Conservation (phyloP, 2,888 invertebrate species). For the Cataglyphis cursor region DNA sequence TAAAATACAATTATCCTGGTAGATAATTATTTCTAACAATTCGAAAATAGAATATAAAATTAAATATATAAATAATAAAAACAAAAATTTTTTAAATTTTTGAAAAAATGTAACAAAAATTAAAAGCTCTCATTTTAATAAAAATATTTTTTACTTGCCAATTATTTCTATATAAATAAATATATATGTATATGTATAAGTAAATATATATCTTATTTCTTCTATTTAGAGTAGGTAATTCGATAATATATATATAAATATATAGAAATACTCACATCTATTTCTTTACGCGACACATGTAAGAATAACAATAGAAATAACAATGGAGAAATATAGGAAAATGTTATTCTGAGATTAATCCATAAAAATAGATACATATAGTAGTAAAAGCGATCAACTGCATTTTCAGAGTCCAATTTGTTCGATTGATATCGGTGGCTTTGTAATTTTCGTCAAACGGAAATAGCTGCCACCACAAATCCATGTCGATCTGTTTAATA, state of each 20-base stretch:
- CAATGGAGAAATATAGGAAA: constrained; percentile 17
- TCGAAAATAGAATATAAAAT: not conserved
- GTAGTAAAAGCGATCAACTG: constrained; percentile 20
- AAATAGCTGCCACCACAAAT: constrained; percentile 40
- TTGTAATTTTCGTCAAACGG: constrained; percentile 43
- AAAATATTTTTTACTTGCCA: not conserved
- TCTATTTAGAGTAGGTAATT: not conserved
- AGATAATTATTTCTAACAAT: constrained; percentile 1
- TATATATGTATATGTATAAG: not conserved
- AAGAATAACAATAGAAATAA: constrained; percentile 1
- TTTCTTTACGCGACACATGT: constrained; percentile 3
- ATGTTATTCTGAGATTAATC: constrained; percentile 6
- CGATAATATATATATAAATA: too few relatives aligned
- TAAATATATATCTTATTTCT: constrained; percentile 4
- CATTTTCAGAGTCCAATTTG: constrained; percentile 41
- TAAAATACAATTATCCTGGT: not conserved
- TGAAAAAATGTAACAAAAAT: not conserved
- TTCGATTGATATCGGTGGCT: constrained; percentile 43
- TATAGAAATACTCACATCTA: not conserved
- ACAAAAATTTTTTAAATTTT: not conserved
- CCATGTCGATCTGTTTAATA: constrained; percentile 36
- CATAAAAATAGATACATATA: constrained; percentile 1
- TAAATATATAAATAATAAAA: not conserved
- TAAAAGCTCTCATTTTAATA: not conserved
- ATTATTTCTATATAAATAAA: not conserved